Conservation (phyloP, 64 coral and sea anemone genomes). For the Acropora yongei region DNA sequence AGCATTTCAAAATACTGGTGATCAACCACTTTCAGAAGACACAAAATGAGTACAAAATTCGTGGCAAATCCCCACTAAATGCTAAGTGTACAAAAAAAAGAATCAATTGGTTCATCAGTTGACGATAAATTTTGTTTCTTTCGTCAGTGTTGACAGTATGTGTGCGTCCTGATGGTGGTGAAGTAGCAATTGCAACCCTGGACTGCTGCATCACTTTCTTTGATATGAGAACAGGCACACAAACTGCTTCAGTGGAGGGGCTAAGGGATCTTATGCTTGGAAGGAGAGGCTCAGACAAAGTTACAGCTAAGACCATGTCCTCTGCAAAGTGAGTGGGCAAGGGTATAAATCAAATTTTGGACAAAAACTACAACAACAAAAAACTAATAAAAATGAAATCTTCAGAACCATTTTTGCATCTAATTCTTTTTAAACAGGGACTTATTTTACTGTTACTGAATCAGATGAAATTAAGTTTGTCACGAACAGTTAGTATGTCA, state of each 20-base stretch:
- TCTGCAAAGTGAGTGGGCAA: slow-evolving; percentile 82
- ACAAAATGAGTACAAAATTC: too few species aligned
- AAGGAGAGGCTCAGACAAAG: slow-evolving; percentile 72
- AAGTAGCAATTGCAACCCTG: slow-evolving; percentile 83
- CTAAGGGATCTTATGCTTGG: slow-evolving; percentile 71
- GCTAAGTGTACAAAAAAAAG: background rate
- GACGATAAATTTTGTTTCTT: background rate
- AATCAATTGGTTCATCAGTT: background rate
- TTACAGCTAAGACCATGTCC: slow-evolving; percentile 81
- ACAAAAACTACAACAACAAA: background rate
- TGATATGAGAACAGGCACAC: slow-evolving; percentile 69
- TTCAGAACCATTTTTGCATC: too few species aligned
- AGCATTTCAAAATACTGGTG: too few species aligned
- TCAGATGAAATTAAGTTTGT: too few species aligned
- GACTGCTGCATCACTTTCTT: slow-evolving; percentile 93
- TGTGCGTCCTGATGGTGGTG: slow-evolving; percentile 83
- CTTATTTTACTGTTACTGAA: too few species aligned
- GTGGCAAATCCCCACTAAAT: too few species aligned
- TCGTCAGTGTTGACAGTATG: slow-evolving; percentile 73
- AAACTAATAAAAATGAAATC: background rate
- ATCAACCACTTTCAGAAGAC: too few species aligned
- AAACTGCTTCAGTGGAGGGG: slow-evolving; percentile 89
- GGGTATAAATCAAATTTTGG: background rate
- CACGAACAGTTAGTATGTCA: too few species aligned
- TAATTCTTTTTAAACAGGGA: too few species aligned